phyloP scores from a whole-genome alignment of 2,888 invertebrate genomes.

The Tanypteryx hageni region DNA sequence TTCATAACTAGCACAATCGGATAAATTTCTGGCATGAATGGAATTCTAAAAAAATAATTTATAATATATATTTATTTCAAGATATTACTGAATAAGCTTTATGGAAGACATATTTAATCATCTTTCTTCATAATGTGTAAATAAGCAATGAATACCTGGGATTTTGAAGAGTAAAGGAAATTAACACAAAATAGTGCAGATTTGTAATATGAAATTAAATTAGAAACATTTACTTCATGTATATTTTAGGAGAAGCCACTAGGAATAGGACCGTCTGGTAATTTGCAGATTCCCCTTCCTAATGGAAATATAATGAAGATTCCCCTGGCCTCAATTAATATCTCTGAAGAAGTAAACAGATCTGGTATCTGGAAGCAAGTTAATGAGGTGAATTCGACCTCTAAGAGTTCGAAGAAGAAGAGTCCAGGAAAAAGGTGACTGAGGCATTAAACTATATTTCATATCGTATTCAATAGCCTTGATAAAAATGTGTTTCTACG shows the following conservation, averaged over 20 bases:
- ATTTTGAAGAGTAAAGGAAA: background rate
- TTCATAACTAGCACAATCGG: too few relatives aligned
- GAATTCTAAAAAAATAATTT: too few relatives aligned
- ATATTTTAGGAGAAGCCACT: constrained; percentile 54
- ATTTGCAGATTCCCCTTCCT: constrained; percentile 90
- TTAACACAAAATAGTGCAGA: background rate
- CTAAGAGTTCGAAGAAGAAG: constrained; percentile 76
- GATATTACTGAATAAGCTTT: too few relatives aligned
- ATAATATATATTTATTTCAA: too few relatives aligned
- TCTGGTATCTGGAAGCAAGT: constrained; percentile 96
- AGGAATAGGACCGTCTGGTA: constrained; percentile 75
- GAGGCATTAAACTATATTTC: constrained; percentile 25
- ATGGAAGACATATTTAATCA: too few relatives aligned
- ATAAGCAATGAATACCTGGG: too few relatives aligned
- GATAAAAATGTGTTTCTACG: background rate
- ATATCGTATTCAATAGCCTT: background rate
- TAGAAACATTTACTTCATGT: constrained; percentile 22
- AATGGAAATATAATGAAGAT: constrained; percentile 95
- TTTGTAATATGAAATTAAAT: background rate
- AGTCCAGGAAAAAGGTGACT: constrained; percentile 71
- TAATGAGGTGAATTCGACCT: constrained; percentile 82
- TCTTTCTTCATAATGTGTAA: too few relatives aligned
- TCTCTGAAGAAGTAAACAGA: constrained; percentile 95
- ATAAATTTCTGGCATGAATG: too few relatives aligned
- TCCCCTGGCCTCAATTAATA: constrained; percentile 89